Evolutionary conservation across 2,113 vertebrate species (phyloP), one percentile per base, ranked within the genome.

Genomic region (Onychostruthus taczanowskii): DNA sequence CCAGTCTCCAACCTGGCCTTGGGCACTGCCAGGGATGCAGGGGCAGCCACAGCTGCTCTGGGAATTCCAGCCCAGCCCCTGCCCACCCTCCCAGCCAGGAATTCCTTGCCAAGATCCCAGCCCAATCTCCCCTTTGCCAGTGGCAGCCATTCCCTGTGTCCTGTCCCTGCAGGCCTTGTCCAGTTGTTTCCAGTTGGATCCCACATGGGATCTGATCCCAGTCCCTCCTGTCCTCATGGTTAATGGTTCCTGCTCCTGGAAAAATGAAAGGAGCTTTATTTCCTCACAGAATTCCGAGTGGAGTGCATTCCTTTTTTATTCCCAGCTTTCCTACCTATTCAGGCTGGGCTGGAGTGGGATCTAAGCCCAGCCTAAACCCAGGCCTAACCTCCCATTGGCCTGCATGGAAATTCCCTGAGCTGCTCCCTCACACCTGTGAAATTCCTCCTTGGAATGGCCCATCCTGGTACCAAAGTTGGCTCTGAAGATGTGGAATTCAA

Each of bases 131-230:
- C 35, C 35, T 70, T 52, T 39, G n/a, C 67, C 47, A 37, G 3
- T 22, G 47, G n/a, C 2, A 68, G 24, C 47, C 67, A 50, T 70
- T 70, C 35, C 67, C 47, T 52, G 49, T 1, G 2, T 70, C 35
- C 68, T 53, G 49, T 41, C 68, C 28, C 28, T 52, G 2, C 35
- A 9, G 0, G 0, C 44, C 44, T 5, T 67, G 31, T 37, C 24
- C 33, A 15, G 33, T 20, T 47, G 2, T 24, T 47, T 68, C 64
- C 64, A 26, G 33, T 11, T 47, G 44, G 44, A 47, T 46, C 11
- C 21, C 4, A 0, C 43, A 13, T 0, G 1, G 22, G 43, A 46
- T n/a, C 43, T 1, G 4, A 67, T 67, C 43, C 64, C 23, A n/a
- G 1, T n/a, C 16, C 44, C 24, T 33, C 21, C 30, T n/a, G 6